These are phyloP conservation scores for Pyrgus malvae DNA, from an alignment of 2,888 invertebrate species.

Conservation along the genomic window DNA sequence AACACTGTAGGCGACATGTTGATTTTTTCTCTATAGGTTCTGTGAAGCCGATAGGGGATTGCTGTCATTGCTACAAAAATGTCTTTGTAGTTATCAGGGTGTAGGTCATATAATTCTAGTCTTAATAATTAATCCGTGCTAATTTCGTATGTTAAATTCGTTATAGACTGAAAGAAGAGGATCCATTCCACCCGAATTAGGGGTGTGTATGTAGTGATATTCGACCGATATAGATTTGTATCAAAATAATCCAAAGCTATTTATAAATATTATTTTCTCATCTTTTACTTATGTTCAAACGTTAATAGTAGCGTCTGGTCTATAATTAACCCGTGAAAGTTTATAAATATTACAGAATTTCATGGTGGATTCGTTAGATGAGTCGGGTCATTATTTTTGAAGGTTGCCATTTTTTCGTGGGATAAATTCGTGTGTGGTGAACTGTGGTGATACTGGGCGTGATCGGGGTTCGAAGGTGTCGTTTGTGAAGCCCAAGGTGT, in stretches of 20 bases:
- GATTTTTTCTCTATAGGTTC: constrained; percentile 80
- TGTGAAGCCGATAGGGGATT: constrained; percentile 81
- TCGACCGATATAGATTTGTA: constrained; percentile 79
- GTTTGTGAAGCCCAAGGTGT: constrained; percentile 4
- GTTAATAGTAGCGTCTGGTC: constrained; percentile 80
- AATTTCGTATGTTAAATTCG: constrained; percentile 67
- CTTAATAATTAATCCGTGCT: constrained; percentile 70
- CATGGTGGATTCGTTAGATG: constrained; percentile 68
- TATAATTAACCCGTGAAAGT: constrained; percentile 80
- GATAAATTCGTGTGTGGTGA: constrained; percentile 59
- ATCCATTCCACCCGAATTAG: constrained; percentile 74
- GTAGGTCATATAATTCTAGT: constrained; percentile 79
- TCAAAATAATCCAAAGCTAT: constrained; percentile 82
- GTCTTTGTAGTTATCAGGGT: constrained; percentile 82
- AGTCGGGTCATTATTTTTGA: constrained; percentile 64
- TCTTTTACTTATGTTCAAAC: constrained; percentile 82
- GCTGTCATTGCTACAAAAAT: constrained; percentile 81
- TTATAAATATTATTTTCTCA: constrained; percentile 83
- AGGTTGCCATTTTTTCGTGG: constrained; percentile 81
- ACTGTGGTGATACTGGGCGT: constrained; percentile 64
- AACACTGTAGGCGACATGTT: constrained; percentile 78
- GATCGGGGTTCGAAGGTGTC: constrained; percentile 42
- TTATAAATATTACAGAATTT: constrained; percentile 80
- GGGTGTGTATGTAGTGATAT: constrained; percentile 79
- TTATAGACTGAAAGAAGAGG: constrained; percentile 71